These are phyloP conservation scores for Prionace glauca DNA, from an alignment of 2,797 vertebrate species.

Conservation along the genomic window DNA sequence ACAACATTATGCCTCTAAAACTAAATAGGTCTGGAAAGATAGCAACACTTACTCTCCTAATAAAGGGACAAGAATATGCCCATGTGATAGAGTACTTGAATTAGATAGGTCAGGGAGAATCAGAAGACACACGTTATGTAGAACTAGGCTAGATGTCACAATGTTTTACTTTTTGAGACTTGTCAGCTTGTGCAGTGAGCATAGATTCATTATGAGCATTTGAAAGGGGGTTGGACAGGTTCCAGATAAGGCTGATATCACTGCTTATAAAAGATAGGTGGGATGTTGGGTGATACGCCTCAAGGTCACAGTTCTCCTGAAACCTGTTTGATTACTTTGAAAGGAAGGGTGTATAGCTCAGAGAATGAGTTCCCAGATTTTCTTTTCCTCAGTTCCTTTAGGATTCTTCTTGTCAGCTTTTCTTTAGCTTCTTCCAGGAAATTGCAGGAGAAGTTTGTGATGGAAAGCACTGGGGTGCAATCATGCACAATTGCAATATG, in stretches of 20 bases:
- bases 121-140: background rate
- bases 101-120: background rate
- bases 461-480: background rate
- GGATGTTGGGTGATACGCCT: background rate
- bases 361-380: background rate
- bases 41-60: background rate
- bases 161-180: background rate
- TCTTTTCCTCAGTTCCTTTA: background rate
- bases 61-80: background rate
- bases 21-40: background rate
- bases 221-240: background rate
- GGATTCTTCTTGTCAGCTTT: background rate
- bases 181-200: background rate
- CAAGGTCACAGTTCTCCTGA: background rate
- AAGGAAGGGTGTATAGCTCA: background rate
- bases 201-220: background rate
- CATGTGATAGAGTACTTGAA: background rate
- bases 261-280: background rate
- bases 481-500: background rate
- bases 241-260: background rate
- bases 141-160: background rate
- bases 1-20: background rate
- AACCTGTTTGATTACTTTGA: background rate
- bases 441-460: background rate
- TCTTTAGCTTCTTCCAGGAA: background rate